Evolutionary conservation across 2,797 vertebrate genomes (phyloP).

Genomic region (Enteromius anoplus): DNA sequence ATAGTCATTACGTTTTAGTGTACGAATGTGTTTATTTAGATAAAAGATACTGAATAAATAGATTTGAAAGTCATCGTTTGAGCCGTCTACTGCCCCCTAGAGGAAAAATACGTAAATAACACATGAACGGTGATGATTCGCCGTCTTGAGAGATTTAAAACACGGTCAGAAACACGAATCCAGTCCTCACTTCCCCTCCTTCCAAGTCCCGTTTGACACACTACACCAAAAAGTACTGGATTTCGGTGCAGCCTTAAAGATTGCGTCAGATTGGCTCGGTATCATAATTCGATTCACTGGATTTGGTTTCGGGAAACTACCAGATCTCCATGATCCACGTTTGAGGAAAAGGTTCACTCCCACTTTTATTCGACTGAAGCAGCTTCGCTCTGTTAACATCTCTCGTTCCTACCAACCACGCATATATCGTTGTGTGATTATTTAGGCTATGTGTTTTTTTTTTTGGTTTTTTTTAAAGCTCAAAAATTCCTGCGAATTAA

Average conservation of each 20-base stretch:
- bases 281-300: not conserved
- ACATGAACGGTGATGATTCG: not conserved
- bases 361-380: too few species aligned
- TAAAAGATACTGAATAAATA: not conserved
- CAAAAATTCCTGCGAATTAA: not conserved
- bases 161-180: not conserved
- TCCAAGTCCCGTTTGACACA: not conserved
- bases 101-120: not conserved
- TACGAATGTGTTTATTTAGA: not conserved
- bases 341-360: constrained; percentile 5
- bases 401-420: rapidly evolving
- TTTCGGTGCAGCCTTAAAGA: not conserved
- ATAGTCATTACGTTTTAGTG: not conserved
- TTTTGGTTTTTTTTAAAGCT: not conserved
- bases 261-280: not conserved
- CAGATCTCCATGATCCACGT: not conserved
- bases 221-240: not conserved
- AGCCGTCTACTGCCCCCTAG: not conserved
- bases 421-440: not conserved
- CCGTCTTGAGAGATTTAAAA: not conserved
- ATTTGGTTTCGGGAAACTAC: not conserved
- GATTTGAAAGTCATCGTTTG: not conserved
- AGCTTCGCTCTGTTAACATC: not conserved
- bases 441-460: not conserved
- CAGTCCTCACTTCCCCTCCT: not conserved